phyloP scores from a whole-genome alignment of 1,140 invertebrate species.

The Drepana arcuata region DNA sequence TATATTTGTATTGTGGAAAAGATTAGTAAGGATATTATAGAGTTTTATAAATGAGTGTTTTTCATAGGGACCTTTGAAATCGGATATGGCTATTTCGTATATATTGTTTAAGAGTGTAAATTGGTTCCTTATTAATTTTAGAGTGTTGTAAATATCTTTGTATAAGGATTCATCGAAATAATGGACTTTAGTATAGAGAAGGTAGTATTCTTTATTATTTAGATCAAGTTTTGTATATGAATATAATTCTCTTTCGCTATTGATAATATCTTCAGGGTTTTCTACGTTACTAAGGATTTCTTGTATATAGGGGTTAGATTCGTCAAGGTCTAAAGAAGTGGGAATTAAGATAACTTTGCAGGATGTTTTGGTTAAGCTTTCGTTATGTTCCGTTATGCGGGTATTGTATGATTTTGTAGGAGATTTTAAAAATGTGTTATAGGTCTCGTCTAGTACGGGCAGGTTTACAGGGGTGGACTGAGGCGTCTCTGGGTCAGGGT shows the following conservation, averaged over 20 bases:
- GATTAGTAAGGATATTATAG: constrained; percentile 2
- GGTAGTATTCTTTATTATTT: constrained; percentile 9
- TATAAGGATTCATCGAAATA: constrained; percentile 14
- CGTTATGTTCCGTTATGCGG: too few species aligned
- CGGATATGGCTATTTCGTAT: constrained; percentile 3
- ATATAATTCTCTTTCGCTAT: not conserved
- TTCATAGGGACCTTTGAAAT: constrained; percentile 4
- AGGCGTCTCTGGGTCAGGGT: too few species aligned
- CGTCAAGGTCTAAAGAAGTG: constrained; percentile 23
- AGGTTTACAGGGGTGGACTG: too few species aligned
- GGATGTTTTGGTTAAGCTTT: too few species aligned
- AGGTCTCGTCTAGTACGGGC: too few species aligned
- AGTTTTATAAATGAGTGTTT: constrained; percentile 1
- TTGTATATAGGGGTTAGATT: constrained; percentile 17
- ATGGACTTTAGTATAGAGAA: constrained; percentile 13
- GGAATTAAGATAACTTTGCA: constrained; percentile 15
- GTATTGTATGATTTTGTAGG: too few species aligned
- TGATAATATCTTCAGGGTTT: constrained; percentile 3
- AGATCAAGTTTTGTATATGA: not conserved
- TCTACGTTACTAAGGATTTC: constrained; percentile 7
- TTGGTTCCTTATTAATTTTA: constrained; percentile 6
- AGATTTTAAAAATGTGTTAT: too few species aligned
- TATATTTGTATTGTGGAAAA: not conserved
- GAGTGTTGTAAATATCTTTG: constrained; percentile 7
- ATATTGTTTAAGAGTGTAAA: not conserved